These are phyloP conservation scores for Cuniculus paca DNA, from an alignment of 2,797 vertebrate species.

Conservation along the genomic window DNA sequence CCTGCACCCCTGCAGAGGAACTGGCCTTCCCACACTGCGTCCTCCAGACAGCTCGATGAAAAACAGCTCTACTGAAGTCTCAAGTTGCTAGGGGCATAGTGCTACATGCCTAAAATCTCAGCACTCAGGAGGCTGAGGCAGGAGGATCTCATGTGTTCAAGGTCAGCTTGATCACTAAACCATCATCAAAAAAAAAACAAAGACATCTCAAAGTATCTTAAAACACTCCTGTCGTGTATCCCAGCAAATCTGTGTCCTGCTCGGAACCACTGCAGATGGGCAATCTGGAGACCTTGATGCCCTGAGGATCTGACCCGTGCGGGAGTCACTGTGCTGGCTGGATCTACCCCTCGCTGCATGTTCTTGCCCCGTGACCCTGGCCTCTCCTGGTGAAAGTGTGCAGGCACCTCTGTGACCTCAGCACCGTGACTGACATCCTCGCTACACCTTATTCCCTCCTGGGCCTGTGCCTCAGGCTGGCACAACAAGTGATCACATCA, in stretches of 20 bases:
- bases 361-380: not conserved
- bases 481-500: not conserved
- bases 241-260: not conserved
- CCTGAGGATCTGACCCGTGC: not conserved
- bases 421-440: not conserved
- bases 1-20: too few species aligned
- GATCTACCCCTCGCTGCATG: fast-evolving
- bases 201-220: not conserved
- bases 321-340: not conserved
- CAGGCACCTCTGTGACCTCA: not conserved
- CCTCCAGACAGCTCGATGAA: not conserved
- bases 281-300: not conserved
- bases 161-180: not conserved
- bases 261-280: not conserved
- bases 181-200: not conserved
- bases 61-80: not conserved
- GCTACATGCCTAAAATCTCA: not conserved
- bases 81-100: not conserved
- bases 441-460: not conserved
- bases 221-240: not conserved
- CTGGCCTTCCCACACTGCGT: not conserved
- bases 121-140: not conserved
- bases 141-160: not conserved
- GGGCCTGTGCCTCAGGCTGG: fast-evolving
- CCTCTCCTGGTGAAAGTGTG: fast-evolving